Percentiles rank a stretch among this genome's conserved stretches.
phyloP scores from a whole-genome alignment of 2,888 invertebrate genomes.

The Calameuta filiformis region DNA sequence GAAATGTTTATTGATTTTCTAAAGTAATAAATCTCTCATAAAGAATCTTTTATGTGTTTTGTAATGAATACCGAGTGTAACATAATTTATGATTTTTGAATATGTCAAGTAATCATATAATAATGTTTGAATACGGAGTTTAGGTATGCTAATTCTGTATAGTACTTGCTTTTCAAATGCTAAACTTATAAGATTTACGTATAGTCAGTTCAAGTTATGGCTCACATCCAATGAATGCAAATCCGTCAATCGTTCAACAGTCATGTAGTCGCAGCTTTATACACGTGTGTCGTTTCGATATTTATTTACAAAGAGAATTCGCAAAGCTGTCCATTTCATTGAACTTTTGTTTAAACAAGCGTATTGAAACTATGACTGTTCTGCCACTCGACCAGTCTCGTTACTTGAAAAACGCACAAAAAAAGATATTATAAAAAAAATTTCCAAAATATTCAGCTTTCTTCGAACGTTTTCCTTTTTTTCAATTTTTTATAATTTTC shows the following conservation, averaged over 20 bases:
- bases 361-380: no score
- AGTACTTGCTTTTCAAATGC: background rate
- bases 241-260: background rate
- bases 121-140: background rate
- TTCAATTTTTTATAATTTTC: no score
- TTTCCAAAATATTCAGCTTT: no score
- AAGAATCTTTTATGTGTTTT: no score
- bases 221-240: background rate
- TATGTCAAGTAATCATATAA: background rate
- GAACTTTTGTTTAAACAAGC: no score
- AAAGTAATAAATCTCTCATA: no score
- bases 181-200: background rate
- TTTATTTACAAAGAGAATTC: background rate
- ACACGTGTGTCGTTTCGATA: background rate
- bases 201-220: background rate
- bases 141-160: background rate
- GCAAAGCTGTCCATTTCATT: no score
- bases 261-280: background rate
- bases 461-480: no score
- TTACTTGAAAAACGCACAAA: no score
- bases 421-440: background rate
- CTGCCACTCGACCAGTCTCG: no score
- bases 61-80: background rate
- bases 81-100: background rate
- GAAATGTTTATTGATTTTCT: no score